Conservation (phyloP, 2,888 invertebrate species). For the Dynastes grantii region DNA sequence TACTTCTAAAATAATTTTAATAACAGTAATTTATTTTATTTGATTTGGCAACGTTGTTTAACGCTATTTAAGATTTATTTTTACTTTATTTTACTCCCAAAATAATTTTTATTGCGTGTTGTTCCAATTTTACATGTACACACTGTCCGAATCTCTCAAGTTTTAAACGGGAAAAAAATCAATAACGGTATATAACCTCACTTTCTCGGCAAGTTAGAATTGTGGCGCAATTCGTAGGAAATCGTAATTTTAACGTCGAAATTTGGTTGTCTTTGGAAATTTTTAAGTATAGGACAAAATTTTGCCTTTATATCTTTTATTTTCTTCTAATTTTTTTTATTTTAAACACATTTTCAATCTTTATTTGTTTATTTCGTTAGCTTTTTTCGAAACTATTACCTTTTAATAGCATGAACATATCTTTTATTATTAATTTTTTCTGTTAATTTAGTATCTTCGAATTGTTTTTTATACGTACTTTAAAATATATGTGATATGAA, state of each 20-base stretch:
- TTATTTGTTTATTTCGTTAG: slow-evolving; percentile 1
- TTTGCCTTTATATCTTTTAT: not conserved
- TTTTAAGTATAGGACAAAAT: slow-evolving; percentile 44
- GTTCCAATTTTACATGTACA: not conserved
- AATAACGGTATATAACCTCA: slow-evolving; percentile 32
- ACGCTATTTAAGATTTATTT: not conserved
- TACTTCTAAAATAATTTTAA: not conserved
- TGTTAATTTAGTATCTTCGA: too few species aligned
- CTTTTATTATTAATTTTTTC: too few species aligned
- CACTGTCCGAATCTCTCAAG: slow-evolving; percentile 3
- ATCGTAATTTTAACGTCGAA: not conserved
- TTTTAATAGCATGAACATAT: slow-evolving; percentile 53
- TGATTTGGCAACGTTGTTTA: not conserved
- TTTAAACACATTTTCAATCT: not conserved
- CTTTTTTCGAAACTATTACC: slow-evolving; percentile 8
- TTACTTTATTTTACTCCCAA: slow-evolving; percentile 15
- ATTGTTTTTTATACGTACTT: too few species aligned
- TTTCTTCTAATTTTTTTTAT: too few species aligned
- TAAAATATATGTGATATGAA: too few species aligned
- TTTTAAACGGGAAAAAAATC: slow-evolving; percentile 19
- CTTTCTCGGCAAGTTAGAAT: slow-evolving; percentile 1
- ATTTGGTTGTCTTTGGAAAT: not conserved
- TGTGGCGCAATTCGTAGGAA: slow-evolving; percentile 24
- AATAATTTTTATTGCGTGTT: not conserved
- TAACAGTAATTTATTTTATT: not conserved